These are phyloP conservation scores for Drosophila teissieri DNA, from an alignment of 1,140 invertebrate species.

Conservation along the genomic window DNA sequence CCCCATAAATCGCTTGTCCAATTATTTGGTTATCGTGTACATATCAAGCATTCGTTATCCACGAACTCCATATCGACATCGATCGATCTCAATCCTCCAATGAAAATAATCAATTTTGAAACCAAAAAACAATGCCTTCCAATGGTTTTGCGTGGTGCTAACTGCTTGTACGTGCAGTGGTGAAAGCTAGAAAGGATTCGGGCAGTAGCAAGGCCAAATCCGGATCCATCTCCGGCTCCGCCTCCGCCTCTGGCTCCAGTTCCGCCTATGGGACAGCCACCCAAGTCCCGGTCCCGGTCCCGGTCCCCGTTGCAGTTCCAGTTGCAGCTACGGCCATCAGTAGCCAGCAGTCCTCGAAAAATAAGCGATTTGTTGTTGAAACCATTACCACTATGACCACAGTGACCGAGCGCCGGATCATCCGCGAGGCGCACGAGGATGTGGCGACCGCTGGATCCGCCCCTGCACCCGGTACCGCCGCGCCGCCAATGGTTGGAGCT, in stretches of 20 bases:
- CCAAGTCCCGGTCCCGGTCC: slow-evolving; percentile 11
- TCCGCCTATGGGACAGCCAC: neutral
- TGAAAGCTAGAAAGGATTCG: slow-evolving; percentile 68
- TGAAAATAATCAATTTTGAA: slow-evolving; percentile 60
- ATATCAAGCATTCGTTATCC: slow-evolving; percentile 1
- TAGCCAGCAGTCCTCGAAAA: slow-evolving; percentile 62
- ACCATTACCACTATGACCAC: slow-evolving; percentile 88
- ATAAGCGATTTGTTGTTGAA: slow-evolving; percentile 88
- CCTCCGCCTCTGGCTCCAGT: slow-evolving; percentile 13
- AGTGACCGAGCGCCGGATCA: slow-evolving; percentile 88
- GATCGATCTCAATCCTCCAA: neutral
- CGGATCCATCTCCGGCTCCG: slow-evolving; percentile 14
- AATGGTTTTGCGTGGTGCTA: slow-evolving; percentile 10
- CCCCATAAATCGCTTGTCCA: slow-evolving; percentile 14
- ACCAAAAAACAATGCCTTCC: slow-evolving; percentile 28
- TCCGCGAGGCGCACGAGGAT: slow-evolving; percentile 85
- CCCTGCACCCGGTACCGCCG: neutral
- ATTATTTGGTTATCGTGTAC: slow-evolving; percentile 10
- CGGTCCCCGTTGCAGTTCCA: neutral
- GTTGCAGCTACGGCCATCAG: slow-evolving; percentile 37
- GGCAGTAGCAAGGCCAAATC: slow-evolving; percentile 34
- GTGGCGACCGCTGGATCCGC: slow-evolving; percentile 20
- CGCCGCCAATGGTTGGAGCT: neutral
- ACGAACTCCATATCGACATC: slow-evolving; percentile 10
- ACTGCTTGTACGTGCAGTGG: slow-evolving; percentile 30